Evolutionary conservation across 2,888 invertebrate genomes (phyloP).

Genomic region (Amphipyra tragopoginis): DNA sequence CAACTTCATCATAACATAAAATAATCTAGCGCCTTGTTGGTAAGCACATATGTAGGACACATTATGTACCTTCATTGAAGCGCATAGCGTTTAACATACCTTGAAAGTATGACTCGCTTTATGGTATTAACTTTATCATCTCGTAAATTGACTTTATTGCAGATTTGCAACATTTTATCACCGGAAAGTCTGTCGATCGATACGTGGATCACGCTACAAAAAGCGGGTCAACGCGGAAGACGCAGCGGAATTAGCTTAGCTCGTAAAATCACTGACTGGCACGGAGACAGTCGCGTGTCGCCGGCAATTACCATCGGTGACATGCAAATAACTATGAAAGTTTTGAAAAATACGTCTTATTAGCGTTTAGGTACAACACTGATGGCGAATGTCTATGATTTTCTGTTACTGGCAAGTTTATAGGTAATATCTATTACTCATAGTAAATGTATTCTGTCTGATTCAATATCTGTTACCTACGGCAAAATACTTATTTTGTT

Average conservation of each 20-base stretch:
- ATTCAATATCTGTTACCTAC: background rate
- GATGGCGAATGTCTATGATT: slow-evolving; percentile 9
- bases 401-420: slow-evolving; percentile 2
- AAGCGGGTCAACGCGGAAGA: slow-evolving; percentile 58
- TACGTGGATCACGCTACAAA: slow-evolving; percentile 43
- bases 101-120: slow-evolving; percentile 4
- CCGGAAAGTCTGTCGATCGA: slow-evolving; percentile 35
- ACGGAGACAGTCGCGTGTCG: slow-evolving; percentile 58
- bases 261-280: slow-evolving; percentile 59
- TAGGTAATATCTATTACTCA: slow-evolving; percentile 6
- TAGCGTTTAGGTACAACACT: slow-evolving; percentile 30
- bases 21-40: slow-evolving; percentile 67
- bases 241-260: slow-evolving; percentile 42
- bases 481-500: background rate
- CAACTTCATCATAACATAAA: slow-evolving; percentile 62
- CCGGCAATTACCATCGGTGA: slow-evolving; percentile 44
- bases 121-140: slow-evolving; percentile 1
- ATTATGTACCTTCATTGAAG: slow-evolving; percentile 55
- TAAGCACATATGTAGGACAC: slow-evolving; percentile 48
- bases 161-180: slow-evolving; percentile 41
- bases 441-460: background rate
- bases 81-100: slow-evolving; percentile 39
- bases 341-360: slow-evolving; percentile 47
- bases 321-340: slow-evolving; percentile 62
- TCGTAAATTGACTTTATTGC: slow-evolving; percentile 26